Conservation (phyloP, 1,140 invertebrate species). For the Tachypleus tridentatus region DNA sequence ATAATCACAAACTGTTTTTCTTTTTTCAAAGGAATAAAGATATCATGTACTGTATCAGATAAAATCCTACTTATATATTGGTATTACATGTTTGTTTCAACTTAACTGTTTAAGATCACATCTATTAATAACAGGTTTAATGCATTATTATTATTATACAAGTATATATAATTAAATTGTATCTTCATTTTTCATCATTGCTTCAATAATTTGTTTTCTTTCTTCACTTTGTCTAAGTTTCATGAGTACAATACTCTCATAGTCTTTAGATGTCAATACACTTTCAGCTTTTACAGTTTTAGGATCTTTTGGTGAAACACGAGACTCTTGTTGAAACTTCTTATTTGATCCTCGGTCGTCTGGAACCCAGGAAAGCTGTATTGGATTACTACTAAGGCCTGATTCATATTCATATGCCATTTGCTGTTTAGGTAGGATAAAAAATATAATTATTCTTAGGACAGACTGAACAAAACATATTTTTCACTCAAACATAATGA, state of each 20-base stretch:
- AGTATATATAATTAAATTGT: too few species aligned
- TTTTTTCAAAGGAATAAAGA: too few species aligned
- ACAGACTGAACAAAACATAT: too few species aligned
- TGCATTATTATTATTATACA: too few species aligned
- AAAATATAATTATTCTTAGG: too few species aligned
- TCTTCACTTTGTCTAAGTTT: slow-evolving; percentile 70
- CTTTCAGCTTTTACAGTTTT: neutral
- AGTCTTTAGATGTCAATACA: slow-evolving; percentile 49
- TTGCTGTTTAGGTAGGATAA: slow-evolving; percentile 9
- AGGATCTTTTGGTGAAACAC: neutral
- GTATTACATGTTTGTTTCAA: too few species aligned
- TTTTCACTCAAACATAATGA: too few species aligned
- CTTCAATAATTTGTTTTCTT: slow-evolving; percentile 57
- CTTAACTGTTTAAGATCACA: too few species aligned
- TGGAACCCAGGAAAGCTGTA: slow-evolving; percentile 31
- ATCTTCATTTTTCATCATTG: slow-evolving; percentile 55
- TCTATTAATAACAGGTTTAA: too few species aligned
- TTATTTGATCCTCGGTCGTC: slow-evolving; percentile 23
- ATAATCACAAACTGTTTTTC: too few species aligned
- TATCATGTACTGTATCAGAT: too few species aligned
- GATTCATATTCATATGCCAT: slow-evolving; percentile 29
- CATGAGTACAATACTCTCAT: slow-evolving; percentile 60
- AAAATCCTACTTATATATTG: too few species aligned
- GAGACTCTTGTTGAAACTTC: neutral
- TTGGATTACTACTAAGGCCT: slow-evolving; percentile 29